These are phyloP conservation scores for Conistra vaccinii DNA, from an alignment of 2,888 invertebrate species.

Conservation along the genomic window DNA sequence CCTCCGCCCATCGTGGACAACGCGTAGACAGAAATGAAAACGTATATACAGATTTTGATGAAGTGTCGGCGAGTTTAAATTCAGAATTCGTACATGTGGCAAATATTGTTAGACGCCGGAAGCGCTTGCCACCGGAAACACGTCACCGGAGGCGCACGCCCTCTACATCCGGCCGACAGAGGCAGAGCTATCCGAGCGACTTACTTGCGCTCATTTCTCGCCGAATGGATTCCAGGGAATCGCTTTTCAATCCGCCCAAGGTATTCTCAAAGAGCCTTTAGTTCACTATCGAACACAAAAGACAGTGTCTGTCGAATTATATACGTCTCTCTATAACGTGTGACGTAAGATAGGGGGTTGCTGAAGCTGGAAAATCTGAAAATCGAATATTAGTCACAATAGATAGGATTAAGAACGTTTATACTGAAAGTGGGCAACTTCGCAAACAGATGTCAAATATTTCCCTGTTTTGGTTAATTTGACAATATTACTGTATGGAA, in stretches of 20 bases:
- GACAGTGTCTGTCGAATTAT: constrained; percentile 58
- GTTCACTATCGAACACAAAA: constrained; percentile 58
- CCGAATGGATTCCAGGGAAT: constrained; percentile 63
- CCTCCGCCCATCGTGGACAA: not conserved
- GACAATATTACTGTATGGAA: no score
- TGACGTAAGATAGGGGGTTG: not conserved
- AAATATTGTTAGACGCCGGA: constrained; percentile 73
- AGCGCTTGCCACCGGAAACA: constrained; percentile 70
- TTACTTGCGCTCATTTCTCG: constrained; percentile 66
- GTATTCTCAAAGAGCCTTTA: constrained; percentile 61
- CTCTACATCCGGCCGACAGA: constrained; percentile 68
- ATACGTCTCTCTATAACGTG: constrained; percentile 26
- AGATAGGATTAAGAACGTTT: constrained; percentile 19
- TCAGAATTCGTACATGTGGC: constrained; percentile 65
- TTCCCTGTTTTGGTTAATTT: no score
- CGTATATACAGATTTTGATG: not conserved
- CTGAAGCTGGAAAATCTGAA: constrained; percentile 17
- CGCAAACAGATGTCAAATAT: no score
- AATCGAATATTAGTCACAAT: constrained; percentile 32
- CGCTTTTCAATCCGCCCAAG: constrained; percentile 65
- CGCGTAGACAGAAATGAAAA: not conserved
- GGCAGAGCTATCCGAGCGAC: constrained; percentile 63
- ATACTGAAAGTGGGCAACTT: no score
- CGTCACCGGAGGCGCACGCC: constrained; percentile 68
- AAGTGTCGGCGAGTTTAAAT: constrained; percentile 57